phyloP scores from a whole-genome alignment of 2,888 invertebrate genomes.

The Acanthosepion pharaonis region DNA sequence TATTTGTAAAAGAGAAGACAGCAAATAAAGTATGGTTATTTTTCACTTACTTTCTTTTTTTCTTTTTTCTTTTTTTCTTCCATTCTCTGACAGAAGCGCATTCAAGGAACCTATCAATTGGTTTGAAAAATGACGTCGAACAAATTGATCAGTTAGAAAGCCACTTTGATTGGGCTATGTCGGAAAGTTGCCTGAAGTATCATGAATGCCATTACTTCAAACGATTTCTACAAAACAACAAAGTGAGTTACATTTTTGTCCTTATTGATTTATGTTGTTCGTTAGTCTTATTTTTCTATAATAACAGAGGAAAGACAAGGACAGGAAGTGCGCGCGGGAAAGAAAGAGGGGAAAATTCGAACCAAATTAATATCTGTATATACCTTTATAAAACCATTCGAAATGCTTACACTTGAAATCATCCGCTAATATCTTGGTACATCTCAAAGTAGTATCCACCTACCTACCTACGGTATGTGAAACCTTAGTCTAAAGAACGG shows the following conservation, averaged over 20 bases:
- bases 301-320: no score
- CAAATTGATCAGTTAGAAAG: conserved; percentile 55
- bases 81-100: conserved; percentile 56
- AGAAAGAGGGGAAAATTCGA: no score
- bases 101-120: conserved; percentile 56
- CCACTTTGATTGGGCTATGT: conserved; percentile 61
- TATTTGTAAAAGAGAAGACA: no score
- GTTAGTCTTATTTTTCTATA: background rate
- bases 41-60: background rate
- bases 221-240: conserved; percentile 56
- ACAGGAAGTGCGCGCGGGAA: no score
- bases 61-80: background rate
- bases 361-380: no score
- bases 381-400: no score
- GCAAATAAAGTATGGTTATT: no score
- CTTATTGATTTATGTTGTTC: background rate
- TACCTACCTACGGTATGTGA: no score
- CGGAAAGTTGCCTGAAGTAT: conserved; percentile 59
- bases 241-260: conserved; percentile 51
- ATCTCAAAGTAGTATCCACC: no score
- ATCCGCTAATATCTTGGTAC: no score
- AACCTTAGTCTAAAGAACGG: no score
- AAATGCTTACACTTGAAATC: no score
- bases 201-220: conserved; percentile 57
- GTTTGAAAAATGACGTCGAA: conserved; percentile 61